Conservation (phyloP, 2,888 invertebrate species). For the Taphrorychus bicolor region DNA sequence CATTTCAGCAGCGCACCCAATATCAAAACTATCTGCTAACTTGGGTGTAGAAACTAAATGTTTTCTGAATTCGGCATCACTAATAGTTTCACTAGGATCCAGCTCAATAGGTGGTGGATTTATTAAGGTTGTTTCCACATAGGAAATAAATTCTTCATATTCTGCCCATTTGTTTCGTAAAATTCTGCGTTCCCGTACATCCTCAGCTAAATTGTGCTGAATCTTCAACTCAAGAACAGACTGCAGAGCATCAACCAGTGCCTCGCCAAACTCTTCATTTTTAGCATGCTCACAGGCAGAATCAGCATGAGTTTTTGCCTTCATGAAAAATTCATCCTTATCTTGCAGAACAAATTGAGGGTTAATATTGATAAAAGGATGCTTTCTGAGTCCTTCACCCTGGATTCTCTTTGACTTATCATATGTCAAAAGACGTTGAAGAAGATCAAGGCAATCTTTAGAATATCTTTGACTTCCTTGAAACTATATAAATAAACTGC, state of each 20-base stretch:
- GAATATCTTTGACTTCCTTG: neutral
- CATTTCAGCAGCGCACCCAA: conserved; percentile 22
- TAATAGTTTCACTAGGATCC: neutral
- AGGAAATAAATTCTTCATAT: conserved; percentile 4
- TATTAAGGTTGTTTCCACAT: neutral
- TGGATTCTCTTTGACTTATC: neutral
- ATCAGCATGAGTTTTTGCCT: neutral
- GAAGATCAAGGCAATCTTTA: neutral
- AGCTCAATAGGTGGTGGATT: neutral
- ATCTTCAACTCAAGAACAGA: conserved; percentile 14
- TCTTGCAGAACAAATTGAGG: neutral
- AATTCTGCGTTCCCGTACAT: neutral
- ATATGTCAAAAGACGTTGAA: conserved; percentile 6
- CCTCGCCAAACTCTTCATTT: conserved; percentile 3
- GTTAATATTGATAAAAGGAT: conserved; percentile 12
- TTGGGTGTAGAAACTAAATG: conserved; percentile 17
- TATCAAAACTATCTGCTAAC: conserved; percentile 22
- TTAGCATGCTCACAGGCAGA: neutral
- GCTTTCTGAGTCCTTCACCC: conserved; percentile 7
- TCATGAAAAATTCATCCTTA: neutral
- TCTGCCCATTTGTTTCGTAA: neutral
- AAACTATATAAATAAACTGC: too few relatives aligned
- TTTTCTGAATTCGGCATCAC: conserved; percentile 8
- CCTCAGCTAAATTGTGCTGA: conserved; percentile 5
- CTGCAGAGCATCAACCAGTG: conserved; percentile 13